A percentile compares a stretch with the other conserved stretches of the same genome.
Evolutionary conservation across 2,888 invertebrate species (phyloP).

Genomic region (Conchocele bisecta): DNA sequence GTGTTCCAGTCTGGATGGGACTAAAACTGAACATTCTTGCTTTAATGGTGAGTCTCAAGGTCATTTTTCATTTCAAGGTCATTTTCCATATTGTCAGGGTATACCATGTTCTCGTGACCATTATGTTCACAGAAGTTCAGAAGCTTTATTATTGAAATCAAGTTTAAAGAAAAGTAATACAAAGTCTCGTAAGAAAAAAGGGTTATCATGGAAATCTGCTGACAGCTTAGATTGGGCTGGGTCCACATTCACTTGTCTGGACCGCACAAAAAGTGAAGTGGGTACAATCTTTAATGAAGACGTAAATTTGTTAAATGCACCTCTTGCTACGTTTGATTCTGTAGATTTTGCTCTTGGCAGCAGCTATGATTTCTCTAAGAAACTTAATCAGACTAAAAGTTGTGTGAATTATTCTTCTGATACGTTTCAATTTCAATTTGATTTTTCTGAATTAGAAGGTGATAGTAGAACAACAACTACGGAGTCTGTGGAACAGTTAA

Average conservation of each 20-base stretch:
- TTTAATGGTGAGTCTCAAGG: slow-evolving; percentile 67
- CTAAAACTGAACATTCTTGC: slow-evolving; percentile 49
- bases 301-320: slow-evolving; percentile 67
- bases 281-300: slow-evolving; percentile 71
- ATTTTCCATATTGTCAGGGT: too few relatives aligned
- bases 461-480: slow-evolving; percentile 48
- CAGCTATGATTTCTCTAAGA: slow-evolving; percentile 59
- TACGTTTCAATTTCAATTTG: slow-evolving; percentile 68
- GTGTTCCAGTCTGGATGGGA: slow-evolving; percentile 10
- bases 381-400: slow-evolving; percentile 34
- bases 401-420: slow-evolving; percentile 61
- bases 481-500: too few relatives aligned
- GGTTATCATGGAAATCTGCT: slow-evolving; percentile 72
- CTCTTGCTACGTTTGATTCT: slow-evolving; percentile 73
- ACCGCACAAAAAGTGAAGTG: slow-evolving; percentile 69
- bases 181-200: slow-evolving; percentile 58
- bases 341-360: slow-evolving; percentile 65
- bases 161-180: slow-evolving; percentile 61
- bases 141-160: slow-evolving; percentile 63
- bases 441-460: slow-evolving; percentile 68
- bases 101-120: too few relatives aligned
- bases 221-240: slow-evolving; percentile 70
- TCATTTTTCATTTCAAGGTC: slow-evolving; percentile 56
- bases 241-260: slow-evolving; percentile 65
- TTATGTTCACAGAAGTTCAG: slow-evolving; percentile 65